Evolutionary conservation across 23 tunicate genomes (phyloP).

Genomic region (Corella eumyota): DNA sequence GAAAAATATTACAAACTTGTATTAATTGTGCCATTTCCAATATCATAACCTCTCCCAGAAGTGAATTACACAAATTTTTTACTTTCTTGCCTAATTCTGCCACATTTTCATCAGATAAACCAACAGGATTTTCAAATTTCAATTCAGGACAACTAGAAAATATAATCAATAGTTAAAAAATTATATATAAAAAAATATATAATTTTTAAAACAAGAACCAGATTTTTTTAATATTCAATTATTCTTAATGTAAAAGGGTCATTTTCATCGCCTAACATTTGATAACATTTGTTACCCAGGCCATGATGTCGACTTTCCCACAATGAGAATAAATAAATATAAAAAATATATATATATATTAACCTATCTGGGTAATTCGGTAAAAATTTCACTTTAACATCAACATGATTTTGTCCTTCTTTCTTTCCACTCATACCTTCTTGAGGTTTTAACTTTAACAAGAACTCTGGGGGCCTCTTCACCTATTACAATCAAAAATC

Average conservation of each 20-base stretch:
- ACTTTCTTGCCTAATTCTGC: constrained; percentile 15
- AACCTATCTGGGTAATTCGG: constrained; percentile 56
- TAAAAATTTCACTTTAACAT: constrained; percentile 40
- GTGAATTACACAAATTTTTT: constrained; percentile 20
- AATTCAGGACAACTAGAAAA: constrained; percentile 47
- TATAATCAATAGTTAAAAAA: too few relatives aligned
- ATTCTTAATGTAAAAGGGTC: too few relatives aligned
- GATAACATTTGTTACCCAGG: too few relatives aligned
- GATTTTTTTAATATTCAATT: too few relatives aligned
- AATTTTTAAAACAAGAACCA: not conserved
- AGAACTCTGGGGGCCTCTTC: constrained; percentile 56
- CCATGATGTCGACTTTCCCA: too few relatives aligned
- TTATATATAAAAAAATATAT: not conserved
- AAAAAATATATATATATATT: not conserved
- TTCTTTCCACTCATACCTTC: constrained; percentile 59
- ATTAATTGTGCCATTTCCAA: constrained; percentile 44
- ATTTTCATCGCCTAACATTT: too few relatives aligned
- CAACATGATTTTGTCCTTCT: constrained; percentile 17
- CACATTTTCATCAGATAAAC: constrained; percentile 42
- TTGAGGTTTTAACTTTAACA: constrained; percentile 44
- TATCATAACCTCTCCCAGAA: constrained; percentile 82
- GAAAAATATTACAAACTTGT: constrained; percentile 12
- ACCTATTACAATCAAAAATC: too few relatives aligned
- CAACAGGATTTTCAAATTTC: constrained; percentile 41
- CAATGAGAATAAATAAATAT: too few relatives aligned